Percentiles rank a stretch among this genome's conserved stretches.
These are phyloP conservation scores for Uromys caudimaculatus DNA, from an alignment of 2,797 vertebrate genomes.

Conservation along the genomic window DNA sequence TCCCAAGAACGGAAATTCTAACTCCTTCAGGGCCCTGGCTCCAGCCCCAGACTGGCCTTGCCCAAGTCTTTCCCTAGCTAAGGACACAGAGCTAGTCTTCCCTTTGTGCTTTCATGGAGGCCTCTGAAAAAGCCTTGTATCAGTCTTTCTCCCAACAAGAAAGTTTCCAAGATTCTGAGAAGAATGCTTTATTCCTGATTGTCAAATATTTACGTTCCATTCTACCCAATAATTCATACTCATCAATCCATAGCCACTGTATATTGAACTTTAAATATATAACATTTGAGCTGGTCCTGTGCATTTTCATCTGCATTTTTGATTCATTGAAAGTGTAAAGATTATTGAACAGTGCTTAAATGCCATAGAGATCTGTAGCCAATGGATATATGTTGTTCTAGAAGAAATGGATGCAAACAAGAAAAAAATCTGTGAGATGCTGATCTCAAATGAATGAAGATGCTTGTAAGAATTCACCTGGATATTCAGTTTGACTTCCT, in stretches of 20 bases:
- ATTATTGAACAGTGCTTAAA: background rate
- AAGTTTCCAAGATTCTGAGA: background rate
- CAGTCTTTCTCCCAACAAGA: background rate
- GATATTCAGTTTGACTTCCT: background rate
- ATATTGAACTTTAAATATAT: background rate
- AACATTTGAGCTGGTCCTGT: background rate
- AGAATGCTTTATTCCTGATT: background rate
- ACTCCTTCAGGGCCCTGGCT: background rate
- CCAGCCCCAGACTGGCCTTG: background rate
- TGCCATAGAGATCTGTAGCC: background rate
- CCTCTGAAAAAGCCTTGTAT: background rate
- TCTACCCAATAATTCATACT: background rate
- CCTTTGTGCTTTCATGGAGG: background rate
- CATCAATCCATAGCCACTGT: background rate
- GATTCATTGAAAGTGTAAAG: slow-evolving; percentile 42
- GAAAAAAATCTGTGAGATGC: background rate
- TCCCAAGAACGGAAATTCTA: background rate
- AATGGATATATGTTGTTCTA: background rate
- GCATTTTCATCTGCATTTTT: background rate
- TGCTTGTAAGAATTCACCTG: background rate
- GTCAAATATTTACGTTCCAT: background rate
- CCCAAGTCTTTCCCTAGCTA: background rate
- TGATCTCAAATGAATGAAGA: background rate
- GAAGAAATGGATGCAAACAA: slow-evolving; percentile 22
- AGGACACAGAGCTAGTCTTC: background rate